A percentile compares a stretch with the other conserved stretches of the same genome.
These are phyloP conservation scores for Xiphydria camelus DNA, from an alignment of 2,888 invertebrate species.

Conservation along the genomic window DNA sequence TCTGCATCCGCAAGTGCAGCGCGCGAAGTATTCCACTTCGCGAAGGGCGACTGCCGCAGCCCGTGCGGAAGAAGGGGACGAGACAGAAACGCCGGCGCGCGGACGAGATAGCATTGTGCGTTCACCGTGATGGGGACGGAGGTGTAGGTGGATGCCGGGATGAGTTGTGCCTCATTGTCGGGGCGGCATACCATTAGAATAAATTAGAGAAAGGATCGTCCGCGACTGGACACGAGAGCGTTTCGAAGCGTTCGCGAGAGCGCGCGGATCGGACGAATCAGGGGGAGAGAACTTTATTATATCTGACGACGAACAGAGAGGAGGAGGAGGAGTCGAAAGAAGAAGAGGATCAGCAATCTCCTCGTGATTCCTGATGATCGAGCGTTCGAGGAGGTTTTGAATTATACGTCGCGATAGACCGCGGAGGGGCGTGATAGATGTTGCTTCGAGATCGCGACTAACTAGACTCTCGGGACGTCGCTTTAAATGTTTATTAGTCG, in stretches of 20 bases:
- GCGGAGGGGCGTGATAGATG: conserved; percentile 32
- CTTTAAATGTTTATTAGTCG: conserved; percentile 43
- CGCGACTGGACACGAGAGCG: too few relatives aligned
- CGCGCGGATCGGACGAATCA: too few relatives aligned
- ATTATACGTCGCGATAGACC: conserved; percentile 37
- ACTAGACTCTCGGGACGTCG: conserved; percentile 28
- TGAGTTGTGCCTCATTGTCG: conserved; percentile 56
- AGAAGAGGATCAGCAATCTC: conserved; percentile 3
- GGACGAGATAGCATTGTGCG: conserved; percentile 26
- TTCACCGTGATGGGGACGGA: conserved; percentile 11
- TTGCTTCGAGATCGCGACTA: conserved; percentile 30
- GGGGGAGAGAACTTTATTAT: too few relatives aligned
- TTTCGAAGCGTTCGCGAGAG: conserved; percentile 33
- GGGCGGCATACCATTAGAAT: conserved; percentile 57
- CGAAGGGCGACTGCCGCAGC: too few relatives aligned
- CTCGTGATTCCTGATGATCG: conserved; percentile 18
- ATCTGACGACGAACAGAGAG: too few relatives aligned
- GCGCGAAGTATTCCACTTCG: too few relatives aligned
- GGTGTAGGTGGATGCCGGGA: conserved; percentile 46
- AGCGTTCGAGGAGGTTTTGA: conserved; percentile 27
- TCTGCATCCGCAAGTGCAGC: too few relatives aligned
- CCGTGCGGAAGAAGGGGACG: conserved; percentile 14
- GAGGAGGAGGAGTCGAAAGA: too few relatives aligned
- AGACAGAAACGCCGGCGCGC: conserved; percentile 20
- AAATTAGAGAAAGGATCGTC: conserved; percentile 49